Conservation (phyloP, 1,140 invertebrate species). For the Drosophila chauvacae region DNA sequence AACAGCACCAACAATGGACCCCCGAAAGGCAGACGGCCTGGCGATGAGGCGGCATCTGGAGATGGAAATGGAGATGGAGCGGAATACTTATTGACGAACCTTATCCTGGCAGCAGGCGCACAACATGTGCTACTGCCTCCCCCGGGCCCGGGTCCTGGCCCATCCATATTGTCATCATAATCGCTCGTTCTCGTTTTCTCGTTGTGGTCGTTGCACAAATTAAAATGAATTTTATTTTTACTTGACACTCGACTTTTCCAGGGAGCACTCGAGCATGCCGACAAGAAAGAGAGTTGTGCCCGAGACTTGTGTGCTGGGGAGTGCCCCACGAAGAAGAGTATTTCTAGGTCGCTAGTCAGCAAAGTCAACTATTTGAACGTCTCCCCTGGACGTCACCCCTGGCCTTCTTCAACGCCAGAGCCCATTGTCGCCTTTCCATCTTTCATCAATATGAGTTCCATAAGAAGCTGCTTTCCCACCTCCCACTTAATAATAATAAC, state of each 20-base stretch:
- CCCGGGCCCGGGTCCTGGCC: background rate
- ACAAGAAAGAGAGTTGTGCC: background rate
- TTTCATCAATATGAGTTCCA: slow-evolving; percentile 24
- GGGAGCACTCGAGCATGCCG: slow-evolving; percentile 4
- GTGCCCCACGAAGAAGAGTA: background rate
- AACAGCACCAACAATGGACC: slow-evolving; percentile 65
- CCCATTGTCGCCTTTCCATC: background rate
- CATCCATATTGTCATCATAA: slow-evolving; percentile 45
- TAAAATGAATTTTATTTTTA: slow-evolving; percentile 63
- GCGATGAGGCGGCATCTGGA: slow-evolving; percentile 1
- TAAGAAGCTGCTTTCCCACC: slow-evolving; percentile 19
- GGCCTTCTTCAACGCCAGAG: background rate
- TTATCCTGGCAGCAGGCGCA: slow-evolving; percentile 59
- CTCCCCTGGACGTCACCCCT: background rate
- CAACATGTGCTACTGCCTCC: slow-evolving; percentile 25
- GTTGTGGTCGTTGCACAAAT: slow-evolving; percentile 53
- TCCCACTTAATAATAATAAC: slow-evolving; percentile 43
- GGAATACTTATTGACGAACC: slow-evolving; percentile 60
- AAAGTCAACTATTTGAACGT: background rate
- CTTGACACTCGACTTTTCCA: slow-evolving; percentile 37
- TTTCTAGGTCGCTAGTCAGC: background rate
- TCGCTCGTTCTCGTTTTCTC: background rate
- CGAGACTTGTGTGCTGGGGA: background rate
- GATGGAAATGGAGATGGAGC: slow-evolving; percentile 2
- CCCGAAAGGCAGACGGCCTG: slow-evolving; percentile 10